phyloP scores from a whole-genome alignment of 2,888 invertebrate species.

The Drepanosiphum platanoidis region DNA sequence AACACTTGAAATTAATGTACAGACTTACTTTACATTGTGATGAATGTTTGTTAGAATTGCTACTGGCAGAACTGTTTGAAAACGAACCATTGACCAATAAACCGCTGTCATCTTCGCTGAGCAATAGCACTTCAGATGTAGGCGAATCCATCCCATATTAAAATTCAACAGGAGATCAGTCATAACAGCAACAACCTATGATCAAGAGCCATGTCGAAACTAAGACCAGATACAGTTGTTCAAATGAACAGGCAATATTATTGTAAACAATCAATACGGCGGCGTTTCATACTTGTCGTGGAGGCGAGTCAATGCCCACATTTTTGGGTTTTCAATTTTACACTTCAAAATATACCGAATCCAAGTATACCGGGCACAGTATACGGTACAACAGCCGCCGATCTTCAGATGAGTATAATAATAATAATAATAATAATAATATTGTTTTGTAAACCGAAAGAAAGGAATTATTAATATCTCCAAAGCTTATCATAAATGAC shows the following conservation, averaged over 20 bases:
- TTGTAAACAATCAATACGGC: constrained; percentile 2
- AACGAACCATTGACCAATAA: constrained; percentile 70
- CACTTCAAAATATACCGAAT: not conserved
- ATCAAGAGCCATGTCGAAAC: not conserved
- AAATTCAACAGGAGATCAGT: constrained; percentile 63
- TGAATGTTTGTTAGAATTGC: constrained; percentile 72
- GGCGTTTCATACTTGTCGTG: not conserved
- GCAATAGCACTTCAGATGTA: constrained; percentile 76
- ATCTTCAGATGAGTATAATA: too few species aligned
- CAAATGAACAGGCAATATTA: not conserved
- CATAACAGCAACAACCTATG: not conserved
- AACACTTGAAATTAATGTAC: not conserved
- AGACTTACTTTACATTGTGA: constrained; percentile 11
- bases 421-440: not conserved
- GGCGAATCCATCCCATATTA: constrained; percentile 76
- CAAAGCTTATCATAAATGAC: constrained; percentile 37
- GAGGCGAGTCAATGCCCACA: not conserved
- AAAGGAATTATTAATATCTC: not conserved
- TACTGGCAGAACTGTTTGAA: constrained; percentile 78
- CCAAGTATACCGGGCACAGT: not conserved
- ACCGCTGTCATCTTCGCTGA: constrained; percentile 79
- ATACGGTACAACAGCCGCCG: not conserved
- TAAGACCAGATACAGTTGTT: not conserved
- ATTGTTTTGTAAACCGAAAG: not conserved
- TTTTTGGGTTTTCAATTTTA: not conserved